Percentiles rank a stretch among this genome's conserved stretches.
These are phyloP conservation scores for Imbricaverruca yamaguchii DNA, from an alignment of 2,888 invertebrate genomes.

Conservation along the genomic window DNA sequence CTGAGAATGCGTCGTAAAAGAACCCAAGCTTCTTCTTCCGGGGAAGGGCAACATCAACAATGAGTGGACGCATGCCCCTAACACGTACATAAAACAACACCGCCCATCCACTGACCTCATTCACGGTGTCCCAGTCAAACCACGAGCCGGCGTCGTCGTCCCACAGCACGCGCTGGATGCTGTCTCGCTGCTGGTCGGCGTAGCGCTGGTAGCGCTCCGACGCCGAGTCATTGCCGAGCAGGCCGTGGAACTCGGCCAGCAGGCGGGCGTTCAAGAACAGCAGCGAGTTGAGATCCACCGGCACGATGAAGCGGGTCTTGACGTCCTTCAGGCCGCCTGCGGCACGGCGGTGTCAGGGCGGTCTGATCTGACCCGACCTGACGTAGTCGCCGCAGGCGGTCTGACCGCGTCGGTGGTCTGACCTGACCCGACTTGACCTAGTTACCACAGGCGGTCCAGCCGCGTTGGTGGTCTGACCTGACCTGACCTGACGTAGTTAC, in stretches of 20 bases:
- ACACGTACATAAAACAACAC: too few relatives aligned
- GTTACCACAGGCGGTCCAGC: too few relatives aligned
- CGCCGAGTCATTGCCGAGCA: slow-evolving; percentile 49
- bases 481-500: too few relatives aligned
- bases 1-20: too few relatives aligned
- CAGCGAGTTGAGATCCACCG: slow-evolving; percentile 74
- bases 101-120: slow-evolving; percentile 39
- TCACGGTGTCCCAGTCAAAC: slow-evolving; percentile 65
- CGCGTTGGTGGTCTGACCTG: too few relatives aligned
- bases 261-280: slow-evolving; percentile 60
- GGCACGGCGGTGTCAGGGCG: background rate
- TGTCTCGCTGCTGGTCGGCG: slow-evolving; percentile 27
- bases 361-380: too few relatives aligned
- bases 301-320: slow-evolving; percentile 58
- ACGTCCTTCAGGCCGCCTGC: slow-evolving; percentile 56
- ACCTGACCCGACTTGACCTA: too few relatives aligned
- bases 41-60: too few relatives aligned
- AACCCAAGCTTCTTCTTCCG: too few relatives aligned
- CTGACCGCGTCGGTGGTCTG: too few relatives aligned
- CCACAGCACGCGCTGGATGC: slow-evolving; percentile 64
- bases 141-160: slow-evolving; percentile 65
- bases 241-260: slow-evolving; percentile 52
- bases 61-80: too few relatives aligned
- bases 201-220: slow-evolving; percentile 49
- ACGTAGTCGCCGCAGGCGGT: too few relatives aligned